Conservation (phyloP, 1,140 invertebrate species). For the Bombus pyrosoma region DNA sequence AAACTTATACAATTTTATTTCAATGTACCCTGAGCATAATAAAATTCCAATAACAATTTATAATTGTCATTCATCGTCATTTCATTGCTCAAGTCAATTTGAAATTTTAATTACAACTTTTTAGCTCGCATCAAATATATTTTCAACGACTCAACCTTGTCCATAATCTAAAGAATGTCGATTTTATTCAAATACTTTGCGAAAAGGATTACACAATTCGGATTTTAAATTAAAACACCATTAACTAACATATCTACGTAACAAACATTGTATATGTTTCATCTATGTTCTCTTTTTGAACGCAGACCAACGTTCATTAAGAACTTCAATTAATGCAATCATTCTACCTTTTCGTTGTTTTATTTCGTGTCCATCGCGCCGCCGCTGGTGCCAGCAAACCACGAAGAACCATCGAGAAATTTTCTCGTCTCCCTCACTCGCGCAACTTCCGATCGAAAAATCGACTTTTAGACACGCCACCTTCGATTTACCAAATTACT, state of each 20-base stretch:
- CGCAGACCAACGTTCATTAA: slow-evolving; percentile 29
- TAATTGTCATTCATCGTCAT: no score
- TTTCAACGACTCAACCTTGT: no score
- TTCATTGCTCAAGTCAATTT: no score
- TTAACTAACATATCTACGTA: no score
- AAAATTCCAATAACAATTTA: no score
- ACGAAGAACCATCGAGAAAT: slow-evolving; percentile 64
- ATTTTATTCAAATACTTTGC: neutral
- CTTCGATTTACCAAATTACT: neutral
- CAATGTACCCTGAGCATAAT: no score
- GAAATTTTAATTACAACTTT: no score
- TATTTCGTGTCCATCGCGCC: slow-evolving; percentile 65
- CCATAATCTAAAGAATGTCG: no score
- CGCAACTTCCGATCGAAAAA: slow-evolving; percentile 20
- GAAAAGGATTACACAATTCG: neutral
- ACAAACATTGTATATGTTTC: neutral
- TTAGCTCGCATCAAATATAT: no score
- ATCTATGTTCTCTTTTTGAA: neutral
- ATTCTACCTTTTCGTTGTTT: slow-evolving; percentile 64
- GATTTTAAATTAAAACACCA: neutral
- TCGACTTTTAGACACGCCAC: neutral
- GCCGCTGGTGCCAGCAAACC: slow-evolving; percentile 64
- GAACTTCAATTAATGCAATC: slow-evolving; percentile 17
- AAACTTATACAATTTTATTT: no score
- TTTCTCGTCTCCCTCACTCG: neutral